Base-by-base conservation (phyloP, 2,797 vertebrate species). In the Glossophaga mutica region DNA sequence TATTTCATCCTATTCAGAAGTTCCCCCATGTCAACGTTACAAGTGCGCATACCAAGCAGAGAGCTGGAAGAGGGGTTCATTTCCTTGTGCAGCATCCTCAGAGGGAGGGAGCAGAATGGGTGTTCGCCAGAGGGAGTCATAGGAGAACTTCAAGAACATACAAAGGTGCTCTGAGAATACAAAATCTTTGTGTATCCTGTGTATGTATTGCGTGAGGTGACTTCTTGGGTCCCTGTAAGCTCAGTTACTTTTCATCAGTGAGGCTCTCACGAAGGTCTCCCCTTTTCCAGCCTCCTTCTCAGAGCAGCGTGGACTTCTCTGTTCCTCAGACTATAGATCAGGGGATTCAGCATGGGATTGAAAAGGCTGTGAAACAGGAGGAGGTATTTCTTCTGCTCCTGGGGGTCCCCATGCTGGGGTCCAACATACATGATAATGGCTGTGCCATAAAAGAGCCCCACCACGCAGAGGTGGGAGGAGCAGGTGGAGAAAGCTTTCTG, bases 401-500 rank as follows among this genome's bases (percentile, higher is more conserved):
- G 46, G 3, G 81, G 32, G 6, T 93, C n/a, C 16, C 71, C 78
- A 9, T 94, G 6, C 29, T 15, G 89, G 37, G 97, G 96, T 37
- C 96, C 97, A 39, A 97, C 26, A 57, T 98, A 98, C 85, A 76
- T 96, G 37, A 94, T 48, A 39, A 98, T 95, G 73, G 94, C 97
- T 29, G 94, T 97, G 44, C 95, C 82, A 34, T 97, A 98, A 19
- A 98, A 90, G 24, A 98, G 96, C 1, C 96, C 97, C 15, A 98
- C 95, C 9, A 98, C 97, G 50, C 95, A 97, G 10, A 98, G 95
- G 76, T 98, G 98, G 62, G 97, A 98, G 8, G 97, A 96, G 21
- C 97, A 98, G 3, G 96, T 98, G 24, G 97, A 98, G 77, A 98
- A 98, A 52, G 96, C 96, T 90, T 98, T 98, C 39, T 70, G 1